These are phyloP conservation scores for Drosophila paulistorum DNA, from an alignment of 1,140 invertebrate species.

Conservation along the genomic window DNA sequence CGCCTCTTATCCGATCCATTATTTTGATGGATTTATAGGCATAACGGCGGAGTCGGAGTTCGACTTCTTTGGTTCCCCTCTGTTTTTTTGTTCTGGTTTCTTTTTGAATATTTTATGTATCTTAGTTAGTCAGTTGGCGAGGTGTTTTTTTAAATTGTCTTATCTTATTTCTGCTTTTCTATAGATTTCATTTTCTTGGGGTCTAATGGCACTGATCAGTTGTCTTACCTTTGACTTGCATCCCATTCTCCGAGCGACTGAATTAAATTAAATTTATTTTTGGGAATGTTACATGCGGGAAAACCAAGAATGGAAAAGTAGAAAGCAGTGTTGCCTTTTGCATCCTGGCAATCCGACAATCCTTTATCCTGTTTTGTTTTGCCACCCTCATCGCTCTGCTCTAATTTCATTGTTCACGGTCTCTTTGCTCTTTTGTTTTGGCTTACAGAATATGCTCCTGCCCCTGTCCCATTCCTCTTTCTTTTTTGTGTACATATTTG, in stretches of 20 bases:
- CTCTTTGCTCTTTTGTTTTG: constrained; percentile 72
- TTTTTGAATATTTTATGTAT: constrained; percentile 16
- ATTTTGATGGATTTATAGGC: constrained; percentile 74
- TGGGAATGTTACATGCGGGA: constrained; percentile 69
- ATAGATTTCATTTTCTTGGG: constrained; percentile 29
- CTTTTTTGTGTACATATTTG: constrained; percentile 28
- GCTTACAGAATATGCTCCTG: constrained; percentile 30
- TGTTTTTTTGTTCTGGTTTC: background rate
- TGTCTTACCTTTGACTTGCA: background rate
- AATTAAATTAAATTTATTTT: constrained; percentile 20
- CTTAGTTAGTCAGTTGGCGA: background rate
- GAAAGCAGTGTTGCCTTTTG: background rate
- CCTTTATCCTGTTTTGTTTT: constrained; percentile 31
- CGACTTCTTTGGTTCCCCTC: constrained; percentile 21
- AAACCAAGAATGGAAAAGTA: constrained; percentile 31
- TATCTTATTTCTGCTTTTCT: constrained; percentile 47
- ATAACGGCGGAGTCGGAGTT: constrained; percentile 44
- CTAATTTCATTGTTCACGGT: constrained; percentile 81
- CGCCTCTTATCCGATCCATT: constrained; percentile 76
- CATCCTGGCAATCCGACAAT: background rate
- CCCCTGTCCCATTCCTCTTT: background rate
- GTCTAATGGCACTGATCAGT: constrained; percentile 34
- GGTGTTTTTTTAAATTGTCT: constrained; percentile 32
- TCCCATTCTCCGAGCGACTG: background rate
- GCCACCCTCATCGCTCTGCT: constrained; percentile 71